phyloP scores from a whole-genome alignment of 2,113 vertebrate genomes.

The Mastomys coucha region DNA sequence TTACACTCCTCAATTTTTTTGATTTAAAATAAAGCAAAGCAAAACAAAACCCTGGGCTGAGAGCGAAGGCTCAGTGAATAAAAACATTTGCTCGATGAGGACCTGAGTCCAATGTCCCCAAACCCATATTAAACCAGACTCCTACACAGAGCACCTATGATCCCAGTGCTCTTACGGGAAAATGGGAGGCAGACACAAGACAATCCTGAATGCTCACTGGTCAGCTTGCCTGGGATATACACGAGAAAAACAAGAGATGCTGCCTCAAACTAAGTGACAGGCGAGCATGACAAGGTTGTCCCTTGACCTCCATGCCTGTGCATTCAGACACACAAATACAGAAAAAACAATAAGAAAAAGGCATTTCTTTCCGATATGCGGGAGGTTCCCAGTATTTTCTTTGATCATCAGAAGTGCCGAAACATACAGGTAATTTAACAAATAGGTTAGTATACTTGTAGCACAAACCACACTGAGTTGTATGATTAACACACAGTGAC shows the following conservation, averaged over 20 bases:
- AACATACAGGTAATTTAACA: slow-evolving; percentile 21
- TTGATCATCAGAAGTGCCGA: neutral
- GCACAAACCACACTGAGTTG: slow-evolving; percentile 9
- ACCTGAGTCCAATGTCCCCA: neutral
- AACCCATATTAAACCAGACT: neutral
- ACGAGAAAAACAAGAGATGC: neutral
- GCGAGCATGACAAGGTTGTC: neutral
- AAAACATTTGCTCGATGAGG: neutral
- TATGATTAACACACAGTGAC: neutral
- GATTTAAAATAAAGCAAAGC: neutral
- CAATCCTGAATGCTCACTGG: neutral
- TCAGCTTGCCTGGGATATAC: neutral
- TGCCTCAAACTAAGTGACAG: neutral
- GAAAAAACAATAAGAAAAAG: neutral
- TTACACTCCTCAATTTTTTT: neutral
- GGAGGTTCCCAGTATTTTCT: neutral
- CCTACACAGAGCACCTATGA: neutral
- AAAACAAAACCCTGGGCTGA: neutral
- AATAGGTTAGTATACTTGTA: neutral
- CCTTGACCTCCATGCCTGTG: neutral
- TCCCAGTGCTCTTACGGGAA: neutral
- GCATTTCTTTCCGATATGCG: neutral
- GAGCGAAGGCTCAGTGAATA: neutral
- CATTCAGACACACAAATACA: neutral
- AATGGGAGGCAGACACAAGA: neutral